Evolutionary conservation across 35 echinoderm and acorn worm genomes (phyloP).

Genomic region (Lytechinus pictus): DNA sequence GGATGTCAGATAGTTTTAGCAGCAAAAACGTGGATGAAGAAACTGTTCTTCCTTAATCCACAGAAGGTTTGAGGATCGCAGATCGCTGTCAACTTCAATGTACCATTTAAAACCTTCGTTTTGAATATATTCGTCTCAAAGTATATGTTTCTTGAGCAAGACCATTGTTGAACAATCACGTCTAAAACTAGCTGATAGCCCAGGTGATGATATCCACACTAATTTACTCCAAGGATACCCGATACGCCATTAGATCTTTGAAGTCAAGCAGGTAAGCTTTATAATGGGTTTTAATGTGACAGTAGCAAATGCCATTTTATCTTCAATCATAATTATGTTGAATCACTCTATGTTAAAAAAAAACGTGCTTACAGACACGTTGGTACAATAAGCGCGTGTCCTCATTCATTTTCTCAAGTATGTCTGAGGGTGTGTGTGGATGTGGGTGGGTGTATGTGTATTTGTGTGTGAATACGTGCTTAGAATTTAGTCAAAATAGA

Average conservation of each 20-base stretch:
- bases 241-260: neutral
- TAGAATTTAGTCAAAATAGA: too few species aligned
- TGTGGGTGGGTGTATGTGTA: too few species aligned
- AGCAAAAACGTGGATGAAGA: neutral
- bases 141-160: neutral
- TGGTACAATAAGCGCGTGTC: too few species aligned
- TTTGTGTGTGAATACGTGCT: too few species aligned
- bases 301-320: too few species aligned
- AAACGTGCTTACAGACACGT: too few species aligned
- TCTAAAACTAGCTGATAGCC: neutral
- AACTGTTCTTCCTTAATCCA: neutral
- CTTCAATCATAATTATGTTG: too few species aligned
- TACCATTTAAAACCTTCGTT: neutral
- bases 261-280: neutral
- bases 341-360: too few species aligned
- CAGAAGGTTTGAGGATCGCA: too few species aligned
- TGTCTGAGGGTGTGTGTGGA: too few species aligned
- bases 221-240: neutral
- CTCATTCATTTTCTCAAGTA: too few species aligned
- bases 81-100: neutral
- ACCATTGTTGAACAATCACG: neutral
- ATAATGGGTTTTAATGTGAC: too few species aligned
- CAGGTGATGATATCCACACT: neutral
- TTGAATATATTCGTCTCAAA: neutral
- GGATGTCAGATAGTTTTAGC: neutral